Conservation (phyloP, 2,797 vertebrate species). For the Coregonus sp. region DNA sequence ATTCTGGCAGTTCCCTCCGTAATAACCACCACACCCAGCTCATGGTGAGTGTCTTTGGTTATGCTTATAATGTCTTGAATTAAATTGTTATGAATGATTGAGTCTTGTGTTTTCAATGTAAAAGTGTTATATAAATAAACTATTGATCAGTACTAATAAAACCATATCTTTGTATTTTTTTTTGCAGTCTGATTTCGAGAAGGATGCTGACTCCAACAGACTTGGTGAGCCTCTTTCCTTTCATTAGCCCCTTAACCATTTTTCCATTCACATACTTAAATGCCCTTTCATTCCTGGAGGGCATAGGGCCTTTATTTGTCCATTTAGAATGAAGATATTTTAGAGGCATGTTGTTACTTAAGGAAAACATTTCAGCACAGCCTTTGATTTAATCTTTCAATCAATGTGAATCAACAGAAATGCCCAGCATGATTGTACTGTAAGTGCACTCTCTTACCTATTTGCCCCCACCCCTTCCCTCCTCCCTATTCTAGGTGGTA, state of each 20-base stretch:
- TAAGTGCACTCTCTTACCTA: neutral
- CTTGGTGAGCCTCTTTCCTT: slow-evolving; percentile 82
- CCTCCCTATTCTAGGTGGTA: slow-evolving; percentile 77
- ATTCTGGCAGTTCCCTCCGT: slow-evolving; percentile 94
- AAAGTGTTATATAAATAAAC: neutral
- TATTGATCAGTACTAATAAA: neutral
- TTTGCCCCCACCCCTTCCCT: slow-evolving; percentile 50
- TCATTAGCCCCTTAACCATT: slow-evolving; percentile 42
- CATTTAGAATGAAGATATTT: slow-evolving; percentile 46
- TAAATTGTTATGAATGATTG: slow-evolving; percentile 17
- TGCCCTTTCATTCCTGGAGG: neutral
- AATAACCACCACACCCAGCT: slow-evolving; percentile 94
- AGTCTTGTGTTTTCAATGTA: slow-evolving; percentile 34
- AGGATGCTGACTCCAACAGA: slow-evolving; percentile 95
- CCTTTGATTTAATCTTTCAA: slow-evolving; percentile 4
- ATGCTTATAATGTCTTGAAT: slow-evolving; percentile 65
- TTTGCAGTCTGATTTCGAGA: slow-evolving; percentile 91
- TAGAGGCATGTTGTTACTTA: slow-evolving; percentile 38
- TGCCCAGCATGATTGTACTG: neutral
- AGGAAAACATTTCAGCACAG: slow-evolving; percentile 8
- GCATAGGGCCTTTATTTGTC: neutral
- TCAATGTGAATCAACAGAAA: neutral
- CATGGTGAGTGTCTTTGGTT: slow-evolving; percentile 81
- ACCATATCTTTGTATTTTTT: neutral
- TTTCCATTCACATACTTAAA: slow-evolving; percentile 22